These are phyloP conservation scores for Onychomys torridus DNA, from an alignment of 2,797 vertebrate species.

Conservation along the genomic window DNA sequence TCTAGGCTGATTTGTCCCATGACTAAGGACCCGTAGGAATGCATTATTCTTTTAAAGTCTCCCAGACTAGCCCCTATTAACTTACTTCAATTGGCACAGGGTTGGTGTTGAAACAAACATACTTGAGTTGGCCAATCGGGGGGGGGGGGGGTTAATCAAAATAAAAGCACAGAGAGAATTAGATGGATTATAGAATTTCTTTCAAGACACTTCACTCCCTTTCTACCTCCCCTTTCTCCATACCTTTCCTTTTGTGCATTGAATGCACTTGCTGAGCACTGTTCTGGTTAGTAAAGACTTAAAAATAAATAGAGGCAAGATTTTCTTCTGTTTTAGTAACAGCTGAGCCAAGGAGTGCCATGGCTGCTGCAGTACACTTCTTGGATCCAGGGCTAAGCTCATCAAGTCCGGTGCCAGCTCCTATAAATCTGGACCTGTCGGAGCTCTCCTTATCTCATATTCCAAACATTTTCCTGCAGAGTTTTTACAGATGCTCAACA, in stretches of 20 bases:
- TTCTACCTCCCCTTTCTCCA: neutral
- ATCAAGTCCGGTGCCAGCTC: neutral
- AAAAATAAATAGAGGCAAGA: neutral
- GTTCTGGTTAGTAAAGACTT: neutral
- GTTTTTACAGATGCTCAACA: neutral
- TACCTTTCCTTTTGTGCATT: too few species aligned
- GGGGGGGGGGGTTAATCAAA: neutral
- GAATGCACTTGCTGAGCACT: neutral
- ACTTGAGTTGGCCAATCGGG: neutral
- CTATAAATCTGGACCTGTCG: neutral
- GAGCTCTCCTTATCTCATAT: neutral
- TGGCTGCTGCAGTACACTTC: neutral
- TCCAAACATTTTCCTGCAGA: neutral
- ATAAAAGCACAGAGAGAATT: neutral
- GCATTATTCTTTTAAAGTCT: constrained; percentile 20
- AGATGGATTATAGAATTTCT: constrained; percentile 11
- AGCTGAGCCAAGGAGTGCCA: neutral
- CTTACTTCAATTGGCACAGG: neutral
- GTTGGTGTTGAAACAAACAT: constrained; percentile 7
- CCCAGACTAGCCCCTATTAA: neutral
- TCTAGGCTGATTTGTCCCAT: neutral
- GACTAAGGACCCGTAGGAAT: neutral
- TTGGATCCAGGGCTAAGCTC: neutral
- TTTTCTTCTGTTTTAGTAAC: neutral
- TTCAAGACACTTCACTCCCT: neutral